Conservation (phyloP, 2,113 vertebrate species). For the Carollia perspicillata region DNA sequence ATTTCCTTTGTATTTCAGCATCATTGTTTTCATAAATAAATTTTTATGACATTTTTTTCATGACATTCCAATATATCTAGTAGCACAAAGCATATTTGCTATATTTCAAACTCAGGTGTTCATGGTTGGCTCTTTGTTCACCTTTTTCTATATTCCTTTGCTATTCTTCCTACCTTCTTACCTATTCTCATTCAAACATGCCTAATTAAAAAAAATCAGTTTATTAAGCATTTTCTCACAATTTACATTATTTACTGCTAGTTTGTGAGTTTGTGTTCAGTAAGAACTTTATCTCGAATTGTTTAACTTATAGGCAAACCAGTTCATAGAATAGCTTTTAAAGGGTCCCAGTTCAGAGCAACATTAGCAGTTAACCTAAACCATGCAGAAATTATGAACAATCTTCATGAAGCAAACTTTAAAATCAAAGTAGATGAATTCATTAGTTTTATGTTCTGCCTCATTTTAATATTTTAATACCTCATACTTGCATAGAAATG, state of each 20-base stretch:
- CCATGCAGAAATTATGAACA: not conserved
- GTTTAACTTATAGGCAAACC: not conserved
- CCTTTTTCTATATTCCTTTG: not conserved
- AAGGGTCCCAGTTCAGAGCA: not conserved
- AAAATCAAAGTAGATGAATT: not conserved
- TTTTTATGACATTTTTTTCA: not conserved
- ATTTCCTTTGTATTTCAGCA: slow-evolving; percentile 43
- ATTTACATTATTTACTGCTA: not conserved
- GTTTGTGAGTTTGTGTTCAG: not conserved
- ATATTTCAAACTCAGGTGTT: slow-evolving; percentile 4
- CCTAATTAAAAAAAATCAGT: not conserved
- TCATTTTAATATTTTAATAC: not conserved
- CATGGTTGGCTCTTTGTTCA: not conserved
- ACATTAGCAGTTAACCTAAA: not conserved
- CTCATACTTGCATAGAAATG: not conserved
- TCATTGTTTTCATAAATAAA: slow-evolving; percentile 47
- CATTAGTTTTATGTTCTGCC: not conserved
- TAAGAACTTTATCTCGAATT: not conserved
- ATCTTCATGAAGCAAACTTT: not conserved
- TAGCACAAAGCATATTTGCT: not conserved
- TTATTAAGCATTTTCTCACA: not conserved
- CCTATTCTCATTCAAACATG: not conserved
- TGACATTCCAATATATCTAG: not conserved
- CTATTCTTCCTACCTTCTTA: not conserved
- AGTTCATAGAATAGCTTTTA: not conserved